Evolutionary conservation across 1,140 invertebrate genomes (phyloP), one percentile per base, ranked within the genome.

Genomic region (Manduca sexta): DNA sequence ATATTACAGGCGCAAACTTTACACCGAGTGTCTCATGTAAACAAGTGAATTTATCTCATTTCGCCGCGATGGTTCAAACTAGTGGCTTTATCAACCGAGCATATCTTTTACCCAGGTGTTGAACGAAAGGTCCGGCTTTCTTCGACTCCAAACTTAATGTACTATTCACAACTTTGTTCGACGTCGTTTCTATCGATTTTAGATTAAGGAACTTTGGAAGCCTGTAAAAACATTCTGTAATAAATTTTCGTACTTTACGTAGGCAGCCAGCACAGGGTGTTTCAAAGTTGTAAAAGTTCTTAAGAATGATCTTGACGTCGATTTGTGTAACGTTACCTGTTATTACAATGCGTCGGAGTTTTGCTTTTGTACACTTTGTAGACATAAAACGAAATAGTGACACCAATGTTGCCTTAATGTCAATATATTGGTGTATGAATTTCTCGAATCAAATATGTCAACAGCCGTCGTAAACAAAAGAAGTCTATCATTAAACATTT

Each of bases 141-240:
- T 74, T 73, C 62, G 62, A 66, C 70, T 71, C 54, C 62, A 18
- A 74, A 80, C 72, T 80, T 73, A 75, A 71, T 63, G 74, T 75
- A 75, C 70, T 68, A 79, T 74, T 82, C 74, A 66, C 68, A 77
- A 82, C 61, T 84, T 80, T 69, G 64, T 72, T 74, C 68, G 55
- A 60, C 74, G 72, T 70, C 74, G 75, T 77, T 77, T 61, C 69
- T 67, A 84, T 84, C 76, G 80, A 84, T 84, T 84, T 82, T 70
- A 84, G 80, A 82, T 84, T 84, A 84, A 77, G 76, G 63, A 79
- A 81, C 72, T 78, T 68, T 54, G 69, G 65, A 72, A 58, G 70
- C 67, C 70, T 71, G 64, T 72, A 76, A 81, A 78, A 83, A 83
- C 75, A 80, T 75, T 70, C 52, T 50, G 68, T 73, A 75, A 79